Percentiles rank a stretch among this genome's conserved stretches.
These are phyloP conservation scores for Escarpia spicata DNA, from an alignment of 2,888 invertebrate genomes.

Conservation along the genomic window DNA sequence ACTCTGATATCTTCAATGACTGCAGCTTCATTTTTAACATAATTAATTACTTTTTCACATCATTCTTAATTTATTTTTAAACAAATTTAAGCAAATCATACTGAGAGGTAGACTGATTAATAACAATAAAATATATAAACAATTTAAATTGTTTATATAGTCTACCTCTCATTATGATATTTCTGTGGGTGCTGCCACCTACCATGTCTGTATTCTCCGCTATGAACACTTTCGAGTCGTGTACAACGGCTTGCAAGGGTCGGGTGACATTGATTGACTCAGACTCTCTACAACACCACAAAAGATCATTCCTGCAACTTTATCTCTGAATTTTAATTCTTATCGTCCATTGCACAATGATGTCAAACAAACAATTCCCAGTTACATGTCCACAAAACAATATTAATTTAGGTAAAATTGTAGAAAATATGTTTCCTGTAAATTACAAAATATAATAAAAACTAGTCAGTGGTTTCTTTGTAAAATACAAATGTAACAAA, in stretches of 20 bases:
- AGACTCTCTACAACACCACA: slow-evolving; percentile 37
- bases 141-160: no score
- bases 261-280: slow-evolving; percentile 86
- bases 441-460: neutral
- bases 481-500: neutral
- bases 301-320: neutral
- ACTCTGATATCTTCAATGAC: no score
- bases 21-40: no score
- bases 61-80: no score
- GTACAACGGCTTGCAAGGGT: slow-evolving; percentile 91
- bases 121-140: no score
- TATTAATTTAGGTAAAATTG: neutral
- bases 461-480: neutral
- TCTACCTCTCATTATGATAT: no score
- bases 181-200: slow-evolving; percentile 39
- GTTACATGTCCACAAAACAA: neutral
- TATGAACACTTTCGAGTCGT: slow-evolving; percentile 86
- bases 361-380: neutral
- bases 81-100: no score
- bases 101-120: no score
- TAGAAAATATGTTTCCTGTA: neutral
- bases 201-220: slow-evolving; percentile 86
- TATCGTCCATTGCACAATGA: neutral
- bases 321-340: neutral
- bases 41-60: no score